Base-by-base conservation (phyloP, 2,888 invertebrate species). In the Stenodema calcarata region DNA sequence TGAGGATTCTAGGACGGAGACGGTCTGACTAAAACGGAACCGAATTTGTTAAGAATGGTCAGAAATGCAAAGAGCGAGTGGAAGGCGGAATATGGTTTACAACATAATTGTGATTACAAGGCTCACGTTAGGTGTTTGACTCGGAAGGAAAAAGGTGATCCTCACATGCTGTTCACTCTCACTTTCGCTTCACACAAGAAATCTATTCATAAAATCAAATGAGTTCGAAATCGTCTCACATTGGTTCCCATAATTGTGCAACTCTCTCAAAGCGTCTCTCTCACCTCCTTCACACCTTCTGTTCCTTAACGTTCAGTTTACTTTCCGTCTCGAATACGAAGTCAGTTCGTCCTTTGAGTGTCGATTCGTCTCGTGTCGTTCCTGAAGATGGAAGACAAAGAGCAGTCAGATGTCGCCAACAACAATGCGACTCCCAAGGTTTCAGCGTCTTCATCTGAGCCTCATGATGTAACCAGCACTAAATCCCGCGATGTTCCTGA, bases 191-290 rank as follows among this genome's bases (percentile, higher is more conserved):
- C 78, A 78, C 78, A 44, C 44, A 23, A 11, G 78, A 78, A n/a
- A 12, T 35, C 35, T 73, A 41, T 73, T n/a, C 73, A 9, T 23
- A 44, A 70, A 78, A 44, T 14, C 4, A 23, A 78, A 18, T 78
- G 44, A 9, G 18, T 78, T 78, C 27, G 78, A 42, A 78, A 78
- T 78, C 42, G 16, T 14, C 69, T 16, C 23, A 69, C 69, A 80
- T 50, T 16, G 75, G 75, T 84, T 84, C 84, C 84, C 84, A 84
- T 84, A 75, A 84, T 73, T 84, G 75, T 75, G 70, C 84, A 73
- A 70, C 47, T 73, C 73, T 47, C 84, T 70, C 84, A 44, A 9
- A 12, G 11, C 30, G 4, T 35, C 76, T 27, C 27, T 27, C 27
- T 84, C 47, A 80, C 80, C 84, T 73, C 73, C 14, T 73, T 84